Conservation (phyloP, 2,113 vertebrate genomes). For the Chloropsis cyanopogon region DNA sequence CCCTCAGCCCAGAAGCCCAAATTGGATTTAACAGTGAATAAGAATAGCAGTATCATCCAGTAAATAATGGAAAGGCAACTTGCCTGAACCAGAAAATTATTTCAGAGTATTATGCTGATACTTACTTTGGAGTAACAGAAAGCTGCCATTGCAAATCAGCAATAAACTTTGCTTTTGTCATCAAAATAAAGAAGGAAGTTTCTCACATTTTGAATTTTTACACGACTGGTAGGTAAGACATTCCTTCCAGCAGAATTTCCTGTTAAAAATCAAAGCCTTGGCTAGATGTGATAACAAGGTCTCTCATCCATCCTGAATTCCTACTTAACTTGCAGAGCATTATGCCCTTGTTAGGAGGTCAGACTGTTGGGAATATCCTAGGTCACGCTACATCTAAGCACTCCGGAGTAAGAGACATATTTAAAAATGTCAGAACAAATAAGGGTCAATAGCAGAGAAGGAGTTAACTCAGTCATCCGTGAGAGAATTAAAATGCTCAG, state of each 20-base stretch:
- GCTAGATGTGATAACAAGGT: neutral
- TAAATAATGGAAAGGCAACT: slow-evolving; percentile 39
- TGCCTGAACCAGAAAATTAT: slow-evolving; percentile 41
- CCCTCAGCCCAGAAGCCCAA: slow-evolving; percentile 29
- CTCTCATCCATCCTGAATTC: neutral
- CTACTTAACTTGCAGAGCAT: neutral
- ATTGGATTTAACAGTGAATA: slow-evolving; percentile 49
- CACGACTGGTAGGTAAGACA: neutral
- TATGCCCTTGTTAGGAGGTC: neutral
- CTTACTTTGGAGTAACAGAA: neutral
- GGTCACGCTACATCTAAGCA: neutral
- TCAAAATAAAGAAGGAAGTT: slow-evolving; percentile 1
- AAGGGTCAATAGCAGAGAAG: neutral
- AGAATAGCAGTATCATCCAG: neutral
- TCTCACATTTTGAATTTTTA: neutral
- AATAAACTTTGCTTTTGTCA: slow-evolving; percentile 21
- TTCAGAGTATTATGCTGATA: slow-evolving; percentile 17
- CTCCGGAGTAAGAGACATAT: neutral
- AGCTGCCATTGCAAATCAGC: neutral
- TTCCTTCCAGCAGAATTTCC: neutral
- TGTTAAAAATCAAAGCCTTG: neutral
- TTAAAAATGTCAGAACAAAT: neutral
- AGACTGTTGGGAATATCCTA: neutral
- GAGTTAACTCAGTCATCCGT: neutral
- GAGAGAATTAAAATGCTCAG: neutral